Evolutionary conservation across 2,797 vertebrate genomes (phyloP).

Genomic region (Apogon talboti): DNA sequence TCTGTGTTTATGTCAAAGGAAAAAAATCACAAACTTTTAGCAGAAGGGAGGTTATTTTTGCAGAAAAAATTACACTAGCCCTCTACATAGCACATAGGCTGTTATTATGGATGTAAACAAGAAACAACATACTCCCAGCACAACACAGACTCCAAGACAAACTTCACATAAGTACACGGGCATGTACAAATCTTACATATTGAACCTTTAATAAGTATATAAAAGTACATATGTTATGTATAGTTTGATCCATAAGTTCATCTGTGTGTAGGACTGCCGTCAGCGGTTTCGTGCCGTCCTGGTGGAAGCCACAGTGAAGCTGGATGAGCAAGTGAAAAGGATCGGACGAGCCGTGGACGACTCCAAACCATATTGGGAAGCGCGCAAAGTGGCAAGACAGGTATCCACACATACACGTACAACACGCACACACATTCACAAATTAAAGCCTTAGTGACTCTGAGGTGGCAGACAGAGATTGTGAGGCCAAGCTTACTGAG

Average conservation of each 20-base stretch:
- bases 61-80: too few relatives aligned
- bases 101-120: too few relatives aligned
- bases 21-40: too few relatives aligned
- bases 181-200: too few relatives aligned
- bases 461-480: conserved; percentile 47
- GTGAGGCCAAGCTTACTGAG: conserved; percentile 39
- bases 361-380: conserved; percentile 98
- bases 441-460: conserved; percentile 7
- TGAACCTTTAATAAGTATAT: too few relatives aligned
- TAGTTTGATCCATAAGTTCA: not conserved
- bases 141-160: too few relatives aligned
- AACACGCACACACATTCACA: conserved; percentile 5
- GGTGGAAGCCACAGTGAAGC: conserved; percentile 92
- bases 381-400: conserved; percentile 92
- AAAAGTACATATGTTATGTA: too few relatives aligned
- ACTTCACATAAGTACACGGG: too few relatives aligned
- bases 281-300: conserved; percentile 94
- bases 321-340: conserved; percentile 94
- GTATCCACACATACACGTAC: conserved; percentile 66
- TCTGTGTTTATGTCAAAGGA: too few relatives aligned
- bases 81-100: too few relatives aligned
- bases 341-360: conserved; percentile 96
- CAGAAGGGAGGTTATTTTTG: too few relatives aligned
- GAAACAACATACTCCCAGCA: too few relatives aligned
- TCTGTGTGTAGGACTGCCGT: conserved; percentile 87